Base-by-base conservation (phyloP, 2,888 invertebrate genomes). In the Fragum fragum region DNA sequence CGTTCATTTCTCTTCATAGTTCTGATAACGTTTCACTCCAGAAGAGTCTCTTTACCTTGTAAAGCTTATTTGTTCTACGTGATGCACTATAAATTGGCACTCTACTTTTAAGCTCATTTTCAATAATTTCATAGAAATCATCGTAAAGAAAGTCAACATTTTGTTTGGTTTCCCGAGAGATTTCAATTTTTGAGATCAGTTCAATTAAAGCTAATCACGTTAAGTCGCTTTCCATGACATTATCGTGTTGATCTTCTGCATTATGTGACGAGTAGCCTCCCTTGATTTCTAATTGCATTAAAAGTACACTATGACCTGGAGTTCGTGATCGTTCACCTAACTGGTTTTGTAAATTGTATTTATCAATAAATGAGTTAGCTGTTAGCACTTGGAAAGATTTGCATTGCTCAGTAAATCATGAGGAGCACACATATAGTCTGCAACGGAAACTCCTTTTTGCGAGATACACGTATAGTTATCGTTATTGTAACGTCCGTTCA, bases 271-370 rank as follows among this genome's bases (percentile, higher is more conserved):
- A 66, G 28, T 66, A 32, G 32, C 5, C 14, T 39, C 39, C 39
- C 39, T 39, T 39, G 6, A 39, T 39, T 6, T 18, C 18, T 21
- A 21, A 55, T 18, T 55, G 9, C 9, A 55, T 6, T 21, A 23
- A 6, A 2, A 69, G 42, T 23, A 21, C 69, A 21, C 23, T 23
- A 23, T 72, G 72, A 29, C 57, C 72, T 23, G 72, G 59, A 21
- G 36, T n/a, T 57, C 47, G 21, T 73, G 73, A 59, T 73, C 42
- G 16, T 47, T 73, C 42, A 9, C 73, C 73, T 11, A 73, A 61
- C 23, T 61, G 36, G 11, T 21, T 61, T 42, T 73, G 73, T 11
- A n/a, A n/a, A n/a, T n/a, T n/a, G n/a, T n/a, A n/a, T n/a, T n/a
- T n/a, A n/a, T n/a, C n/a, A n/a, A n/a, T n/a, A n/a, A n/a, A n/a